Evolutionary conservation across 2,888 invertebrate species (phyloP).

Genomic region (Smittia aterrima): DNA sequence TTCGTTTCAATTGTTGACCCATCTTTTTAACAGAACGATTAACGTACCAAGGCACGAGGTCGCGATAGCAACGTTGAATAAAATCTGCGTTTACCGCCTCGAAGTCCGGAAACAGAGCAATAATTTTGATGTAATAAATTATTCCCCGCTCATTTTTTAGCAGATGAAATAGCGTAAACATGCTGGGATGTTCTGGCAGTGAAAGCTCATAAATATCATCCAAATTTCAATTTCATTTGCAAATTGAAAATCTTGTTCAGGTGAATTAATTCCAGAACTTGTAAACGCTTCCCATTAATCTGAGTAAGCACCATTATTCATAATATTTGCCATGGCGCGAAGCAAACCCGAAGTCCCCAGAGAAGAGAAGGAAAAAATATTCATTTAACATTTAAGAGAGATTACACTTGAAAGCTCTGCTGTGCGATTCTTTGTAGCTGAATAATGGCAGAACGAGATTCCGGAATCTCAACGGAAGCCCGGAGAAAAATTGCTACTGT

Average conservation of each 20-base stretch:
- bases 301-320: background rate
- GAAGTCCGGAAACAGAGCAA: background rate
- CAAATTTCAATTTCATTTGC: background rate
- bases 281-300: background rate
- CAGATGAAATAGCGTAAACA: background rate
- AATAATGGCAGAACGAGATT: background rate
- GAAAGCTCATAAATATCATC: constrained; percentile 4
- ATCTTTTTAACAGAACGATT: no score
- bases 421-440: background rate
- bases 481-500: constrained; percentile 24
- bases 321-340: constrained; percentile 8
- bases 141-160: background rate
- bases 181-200: background rate
- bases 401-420: constrained; percentile 20
- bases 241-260: background rate
- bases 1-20: no score
- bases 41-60: no score
- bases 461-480: constrained; percentile 8
- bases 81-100: background rate
- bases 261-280: background rate
- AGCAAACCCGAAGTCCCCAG: background rate
- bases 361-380: constrained; percentile 5
- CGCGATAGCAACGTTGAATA: no score
- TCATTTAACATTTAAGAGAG: constrained; percentile 11
- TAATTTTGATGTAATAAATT: background rate